Conservation (phyloP, 23 tunicate species). For the Pegea sp. region DNA sequence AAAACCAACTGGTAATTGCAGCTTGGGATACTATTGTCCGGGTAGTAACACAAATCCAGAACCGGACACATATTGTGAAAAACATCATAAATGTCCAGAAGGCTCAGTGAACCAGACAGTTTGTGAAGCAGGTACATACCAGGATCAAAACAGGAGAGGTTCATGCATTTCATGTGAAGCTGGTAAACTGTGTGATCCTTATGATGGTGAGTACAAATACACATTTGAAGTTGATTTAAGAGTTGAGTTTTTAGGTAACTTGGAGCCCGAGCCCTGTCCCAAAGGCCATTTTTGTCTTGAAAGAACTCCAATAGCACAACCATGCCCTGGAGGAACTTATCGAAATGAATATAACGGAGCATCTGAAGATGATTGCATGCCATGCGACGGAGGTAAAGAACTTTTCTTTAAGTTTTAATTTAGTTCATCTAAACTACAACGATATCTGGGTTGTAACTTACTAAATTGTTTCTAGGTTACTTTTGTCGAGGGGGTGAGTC, state of each 20-base stretch:
- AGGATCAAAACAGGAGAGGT: constrained; percentile 8
- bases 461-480: constrained; percentile 4
- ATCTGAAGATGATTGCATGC: constrained; percentile 6
- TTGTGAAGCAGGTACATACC: constrained; percentile 52
- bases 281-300: constrained; percentile 28
- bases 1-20: constrained; percentile 37
- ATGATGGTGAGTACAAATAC: constrained; percentile 71
- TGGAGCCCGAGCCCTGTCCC: constrained; percentile 67
- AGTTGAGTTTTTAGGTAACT: constrained; percentile 16
- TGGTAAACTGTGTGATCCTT: constrained; percentile 68
- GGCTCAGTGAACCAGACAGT: constrained; percentile 66
- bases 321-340: constrained; percentile 57
- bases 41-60: constrained; percentile 14
- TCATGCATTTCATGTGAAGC: constrained; percentile 46
- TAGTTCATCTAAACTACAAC: too few species aligned
- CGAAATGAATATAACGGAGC: background rate
- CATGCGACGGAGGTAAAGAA: constrained; percentile 20
- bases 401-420: background rate
- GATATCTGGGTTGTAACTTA: too few species aligned
- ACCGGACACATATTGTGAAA: constrained; percentile 12
- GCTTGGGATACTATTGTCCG: constrained; percentile 80
- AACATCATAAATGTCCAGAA: constrained; percentile 56
- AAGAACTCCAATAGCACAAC: constrained; percentile 17
- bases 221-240: background rate
- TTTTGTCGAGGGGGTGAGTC: constrained; percentile 7